Percentiles rank a stretch among this genome's conserved stretches.
phyloP scores from a whole-genome alignment of 2,113 vertebrate species.

The Prolemur simus region DNA sequence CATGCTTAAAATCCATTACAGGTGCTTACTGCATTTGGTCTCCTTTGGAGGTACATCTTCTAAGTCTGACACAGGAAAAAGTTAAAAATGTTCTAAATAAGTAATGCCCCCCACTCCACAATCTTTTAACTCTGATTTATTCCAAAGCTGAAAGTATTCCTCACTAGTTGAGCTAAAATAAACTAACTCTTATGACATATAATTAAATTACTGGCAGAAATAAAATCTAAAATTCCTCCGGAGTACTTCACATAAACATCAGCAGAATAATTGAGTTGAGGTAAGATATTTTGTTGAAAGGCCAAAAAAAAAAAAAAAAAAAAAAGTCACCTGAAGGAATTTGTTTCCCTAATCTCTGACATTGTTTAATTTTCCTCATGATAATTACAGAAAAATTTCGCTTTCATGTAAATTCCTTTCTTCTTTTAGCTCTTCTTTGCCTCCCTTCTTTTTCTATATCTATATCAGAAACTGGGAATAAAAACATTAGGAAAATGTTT shows the following conservation, averaged over 20 bases:
- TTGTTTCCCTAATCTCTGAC: slow-evolving; percentile 63
- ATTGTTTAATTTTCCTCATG: slow-evolving; percentile 66
- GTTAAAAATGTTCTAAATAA: slow-evolving; percentile 73
- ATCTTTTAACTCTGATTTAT: slow-evolving; percentile 81
- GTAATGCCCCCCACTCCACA: slow-evolving; percentile 71
- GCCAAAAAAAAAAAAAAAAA: neutral
- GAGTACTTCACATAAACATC: slow-evolving; percentile 69
- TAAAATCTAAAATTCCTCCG: slow-evolving; percentile 78
- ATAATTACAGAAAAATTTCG: slow-evolving; percentile 53
- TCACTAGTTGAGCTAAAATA: slow-evolving; percentile 82
- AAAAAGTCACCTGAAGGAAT: slow-evolving; percentile 59
- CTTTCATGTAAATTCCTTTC: slow-evolving; percentile 25
- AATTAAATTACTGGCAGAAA: slow-evolving; percentile 83
- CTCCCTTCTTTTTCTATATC: neutral
- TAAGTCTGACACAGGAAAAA: slow-evolving; percentile 69
- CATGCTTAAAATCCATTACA: slow-evolving; percentile 65
- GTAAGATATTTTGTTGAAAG: slow-evolving; percentile 66
- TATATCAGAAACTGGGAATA: slow-evolving; percentile 47
- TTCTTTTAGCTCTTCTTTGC: slow-evolving; percentile 48
- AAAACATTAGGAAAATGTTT: slow-evolving; percentile 63
- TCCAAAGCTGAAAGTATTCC: slow-evolving; percentile 78
- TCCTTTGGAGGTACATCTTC: slow-evolving; percentile 71
- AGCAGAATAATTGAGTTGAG: slow-evolving; percentile 66
- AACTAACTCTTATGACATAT: slow-evolving; percentile 76
- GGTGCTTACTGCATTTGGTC: slow-evolving; percentile 66